Evolutionary conservation across 2,888 invertebrate genomes (phyloP), one percentile per base, ranked within the genome.

Genomic region (Acrobasis repandana): DNA sequence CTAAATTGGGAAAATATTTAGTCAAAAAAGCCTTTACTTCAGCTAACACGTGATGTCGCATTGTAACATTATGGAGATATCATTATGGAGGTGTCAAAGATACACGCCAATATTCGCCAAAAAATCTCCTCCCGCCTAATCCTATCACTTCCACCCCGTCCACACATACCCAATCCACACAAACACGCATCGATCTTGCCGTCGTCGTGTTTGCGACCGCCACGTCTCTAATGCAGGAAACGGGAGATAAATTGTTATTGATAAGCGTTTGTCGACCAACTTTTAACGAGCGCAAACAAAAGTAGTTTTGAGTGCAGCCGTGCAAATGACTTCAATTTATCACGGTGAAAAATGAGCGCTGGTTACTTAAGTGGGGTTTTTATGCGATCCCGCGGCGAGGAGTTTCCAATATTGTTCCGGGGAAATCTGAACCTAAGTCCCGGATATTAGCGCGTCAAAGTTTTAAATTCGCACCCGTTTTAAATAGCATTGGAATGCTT

Each of bases 201-300:
- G 20, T 16, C 16, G 58, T 16, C 58, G 34, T 58, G 58, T 58
- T 58, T 58, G 48, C 49, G 16, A n/a, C 36, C 58, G 10, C 36
- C 34, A 36, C 8, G 36, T n/a, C 49, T 34, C 46, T 58, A 58
- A 58, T 58, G 58, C 36, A 36, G 58, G 58, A 58, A 58, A 15
- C 58, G 2, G 34, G 49, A 49, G 58, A 58, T 58, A 58, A 58
- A 58, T 58, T 58, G 58, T 58, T 58, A 58, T 58, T 58, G 58
- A 58, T 58, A 58, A 58, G 49, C 58, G 54, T 38, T 54, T 54
- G 38, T 36, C 52, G 20, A 16, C 54, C 36, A 54, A 38, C 20
- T 54, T 20, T n/a, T 50, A 50, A 50, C 50, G 38, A 38, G 14
- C 16, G 50, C 54, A 54, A 54, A 54, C 54, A 54, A 54, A 54